phyloP scores from a whole-genome alignment of 2,888 invertebrate species.

The Deilephila porcellus region DNA sequence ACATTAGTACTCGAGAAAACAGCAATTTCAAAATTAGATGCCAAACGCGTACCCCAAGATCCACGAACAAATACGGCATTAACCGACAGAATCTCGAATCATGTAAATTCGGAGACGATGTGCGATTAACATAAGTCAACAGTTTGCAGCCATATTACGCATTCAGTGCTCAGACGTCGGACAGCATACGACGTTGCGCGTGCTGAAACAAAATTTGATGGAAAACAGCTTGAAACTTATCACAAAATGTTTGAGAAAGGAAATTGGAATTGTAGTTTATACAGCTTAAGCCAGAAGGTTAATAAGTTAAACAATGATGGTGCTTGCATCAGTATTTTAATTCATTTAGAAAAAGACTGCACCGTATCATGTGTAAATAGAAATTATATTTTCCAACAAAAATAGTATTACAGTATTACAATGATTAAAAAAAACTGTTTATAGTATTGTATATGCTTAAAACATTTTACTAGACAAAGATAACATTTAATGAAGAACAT shows the following conservation, averaged over 20 bases:
- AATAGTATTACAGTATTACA: too few relatives aligned
- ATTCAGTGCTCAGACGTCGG: constrained; percentile 33
- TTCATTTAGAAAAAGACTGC: too few relatives aligned
- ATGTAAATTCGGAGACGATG: constrained; percentile 34
- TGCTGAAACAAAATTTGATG: constrained; percentile 27
- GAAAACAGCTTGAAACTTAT: constrained; percentile 17
- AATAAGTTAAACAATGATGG: too few relatives aligned
- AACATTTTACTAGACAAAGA: too few relatives aligned
- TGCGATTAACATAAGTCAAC: constrained; percentile 42
- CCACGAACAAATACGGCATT: constrained; percentile 28
- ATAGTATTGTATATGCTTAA: too few relatives aligned
- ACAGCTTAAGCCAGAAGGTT: too few relatives aligned
- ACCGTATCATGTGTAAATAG: too few relatives aligned
- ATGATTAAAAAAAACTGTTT: too few relatives aligned
- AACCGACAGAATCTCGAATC: constrained; percentile 35
- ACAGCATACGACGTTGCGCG: neutral
- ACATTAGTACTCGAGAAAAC: neutral
- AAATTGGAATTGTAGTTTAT: too few relatives aligned
- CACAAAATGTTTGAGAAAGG: neutral
- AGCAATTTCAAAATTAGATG: constrained; percentile 1
- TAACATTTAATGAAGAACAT: too few relatives aligned
- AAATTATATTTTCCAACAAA: too few relatives aligned
- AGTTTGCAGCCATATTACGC: constrained; percentile 36
- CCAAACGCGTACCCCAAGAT: neutral
- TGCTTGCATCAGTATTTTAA: too few relatives aligned